Percentiles rank a stretch among this genome's conserved stretches.
These are phyloP conservation scores for Drosophila serrata DNA, from an alignment of 1,140 invertebrate genomes.

Conservation along the genomic window DNA sequence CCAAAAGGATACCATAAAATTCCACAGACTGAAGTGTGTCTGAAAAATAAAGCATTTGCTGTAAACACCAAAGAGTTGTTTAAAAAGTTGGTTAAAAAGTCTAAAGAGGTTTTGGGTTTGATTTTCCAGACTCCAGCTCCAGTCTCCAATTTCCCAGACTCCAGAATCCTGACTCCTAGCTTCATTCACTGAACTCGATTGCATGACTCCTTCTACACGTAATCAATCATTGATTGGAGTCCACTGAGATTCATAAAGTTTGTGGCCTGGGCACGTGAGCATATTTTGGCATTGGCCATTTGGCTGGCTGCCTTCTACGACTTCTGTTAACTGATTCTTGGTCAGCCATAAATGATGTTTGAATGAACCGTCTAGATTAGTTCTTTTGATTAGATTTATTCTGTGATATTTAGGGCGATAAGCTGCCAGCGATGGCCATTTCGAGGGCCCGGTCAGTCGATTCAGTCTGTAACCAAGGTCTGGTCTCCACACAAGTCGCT, in stretches of 20 bases:
- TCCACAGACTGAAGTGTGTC: neutral
- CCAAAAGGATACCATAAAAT: conserved; percentile 12
- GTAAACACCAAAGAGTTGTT: neutral
- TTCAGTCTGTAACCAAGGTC: conserved; percentile 53
- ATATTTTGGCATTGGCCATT: conserved; percentile 23
- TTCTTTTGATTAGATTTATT: conserved; percentile 66
- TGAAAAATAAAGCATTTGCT: neutral
- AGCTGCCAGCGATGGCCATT: conserved; percentile 5
- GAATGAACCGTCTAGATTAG: conserved; percentile 59
- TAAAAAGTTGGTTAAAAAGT: neutral
- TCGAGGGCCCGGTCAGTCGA: neutral
- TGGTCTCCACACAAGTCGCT: conserved; percentile 40
- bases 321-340: conserved; percentile 36
- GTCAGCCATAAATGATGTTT: conserved; percentile 60
- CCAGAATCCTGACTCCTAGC: neutral
- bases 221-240: conserved; percentile 25
- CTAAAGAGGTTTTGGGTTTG: neutral
- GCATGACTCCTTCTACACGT: conserved; percentile 28
- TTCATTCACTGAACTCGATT: neutral
- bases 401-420: conserved; percentile 33
- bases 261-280: conserved; percentile 35
- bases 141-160: neutral
- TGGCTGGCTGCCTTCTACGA: conserved; percentile 8
- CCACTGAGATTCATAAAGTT: conserved; percentile 10
- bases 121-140: conserved; percentile 4